Evolutionary conservation across 64 coral and sea anemone genomes (phyloP), one percentile per base, ranked within the genome.

Genomic region (Dendrophyllia cribrosa): DNA sequence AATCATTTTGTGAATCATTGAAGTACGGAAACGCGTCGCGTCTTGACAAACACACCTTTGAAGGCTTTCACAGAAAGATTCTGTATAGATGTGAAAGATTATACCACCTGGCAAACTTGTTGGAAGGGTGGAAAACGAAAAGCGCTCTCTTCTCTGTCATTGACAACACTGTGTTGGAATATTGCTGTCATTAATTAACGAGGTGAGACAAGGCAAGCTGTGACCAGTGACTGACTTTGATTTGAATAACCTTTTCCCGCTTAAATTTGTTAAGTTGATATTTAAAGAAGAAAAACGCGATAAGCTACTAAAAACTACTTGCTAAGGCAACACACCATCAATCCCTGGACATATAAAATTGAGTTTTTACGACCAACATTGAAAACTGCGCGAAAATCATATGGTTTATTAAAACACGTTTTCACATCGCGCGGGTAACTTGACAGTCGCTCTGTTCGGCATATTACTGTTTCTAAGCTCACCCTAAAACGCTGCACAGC

Each of bases 11-110:
- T 56, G 62, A 44, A 65, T 47, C 62, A 67, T 43, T 67, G 62
- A 67, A 66, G 80, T 51, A 50, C 80, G 80, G 80, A 84, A 67
- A 84, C 60, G 80, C 62, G 60, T 84, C 58, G 80, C 80, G 16
- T 83, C 58, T 50, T 22, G 43, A 51, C 43, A 49, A 84, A 84
- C 59, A 82, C 62, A 67, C 80, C 46, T 84, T 84, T 53, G 13
- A n/a, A 43, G 7, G 12, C n/a, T 82, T 7, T 77, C 51, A 45
- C 20, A 11, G 51, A 59, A 1, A 46, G 13, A 43, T 44, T 23
- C 12, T 14, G 17, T 24, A 66, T 10, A 9, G 19, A 44, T 15
- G 59, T 64, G 24, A 43, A 19, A 43, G 34, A 34, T 34, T 5
- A 59, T 14, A 45, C 53, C 34, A 82, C 25, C 80, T n/a, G 7